A percentile compares a stretch with the other conserved stretches of the same genome.
Conservation (phyloP, 1,140 invertebrate genomes). For the Zaprionus gabonicus region DNA sequence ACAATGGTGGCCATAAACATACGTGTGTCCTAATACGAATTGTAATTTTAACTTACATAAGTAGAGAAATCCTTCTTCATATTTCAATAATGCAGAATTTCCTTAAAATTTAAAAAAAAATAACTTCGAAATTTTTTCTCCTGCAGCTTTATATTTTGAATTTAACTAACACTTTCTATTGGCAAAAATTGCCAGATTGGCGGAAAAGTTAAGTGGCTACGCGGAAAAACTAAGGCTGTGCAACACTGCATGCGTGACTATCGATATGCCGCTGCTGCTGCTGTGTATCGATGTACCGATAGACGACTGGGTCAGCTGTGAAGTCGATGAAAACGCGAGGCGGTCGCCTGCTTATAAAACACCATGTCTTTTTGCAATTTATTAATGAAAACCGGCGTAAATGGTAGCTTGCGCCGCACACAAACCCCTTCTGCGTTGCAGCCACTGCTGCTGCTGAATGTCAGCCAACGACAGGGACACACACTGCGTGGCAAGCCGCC, state of each 20-base stretch:
- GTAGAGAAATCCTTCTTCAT: no score
- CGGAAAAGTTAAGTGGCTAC: not conserved
- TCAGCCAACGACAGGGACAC: conserved; percentile 85
- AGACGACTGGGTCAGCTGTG: conserved; percentile 27
- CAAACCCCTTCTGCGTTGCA: conserved; percentile 31
- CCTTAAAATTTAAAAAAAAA: not conserved
- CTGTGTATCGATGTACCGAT: not conserved
- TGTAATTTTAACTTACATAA: no score
- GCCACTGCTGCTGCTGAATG: conserved; percentile 39
- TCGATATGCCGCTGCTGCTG: not conserved
- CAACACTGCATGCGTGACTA: conserved; percentile 12
- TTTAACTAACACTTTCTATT: not conserved
- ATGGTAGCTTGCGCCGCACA: conserved; percentile 36
- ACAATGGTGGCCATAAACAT: not conserved
- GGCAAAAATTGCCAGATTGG: conserved; percentile 4
- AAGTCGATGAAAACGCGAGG: conserved; percentile 41
- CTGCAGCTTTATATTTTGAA: conserved; percentile 1
- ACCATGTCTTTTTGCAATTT: conserved; percentile 80
- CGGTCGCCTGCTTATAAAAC: conserved; percentile 59
- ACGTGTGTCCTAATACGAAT: not conserved
- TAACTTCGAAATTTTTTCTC: no score
- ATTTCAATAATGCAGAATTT: not conserved
- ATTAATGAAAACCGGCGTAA: conserved; percentile 72
- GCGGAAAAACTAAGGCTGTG: not conserved
- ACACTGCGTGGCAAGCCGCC: conserved; percentile 89